phyloP scores from a whole-genome alignment of 2,888 invertebrate species.

The Ametastegia equiseti region DNA sequence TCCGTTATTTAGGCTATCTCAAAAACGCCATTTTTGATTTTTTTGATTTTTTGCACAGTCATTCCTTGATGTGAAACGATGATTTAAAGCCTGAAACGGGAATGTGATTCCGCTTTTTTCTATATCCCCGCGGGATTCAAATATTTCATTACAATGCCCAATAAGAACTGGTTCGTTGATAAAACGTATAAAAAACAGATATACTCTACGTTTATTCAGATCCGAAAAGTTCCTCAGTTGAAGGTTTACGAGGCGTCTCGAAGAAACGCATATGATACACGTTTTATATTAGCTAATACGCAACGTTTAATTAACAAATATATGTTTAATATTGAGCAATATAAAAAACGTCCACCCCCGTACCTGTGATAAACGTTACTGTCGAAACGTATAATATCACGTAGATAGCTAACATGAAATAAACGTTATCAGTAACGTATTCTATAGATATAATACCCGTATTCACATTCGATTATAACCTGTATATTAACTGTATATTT shows the following conservation, averaged over 20 bases:
- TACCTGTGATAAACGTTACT: not conserved
- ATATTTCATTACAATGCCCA: too few relatives aligned
- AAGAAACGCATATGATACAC: not conserved
- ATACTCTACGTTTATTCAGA: not conserved
- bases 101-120: too few relatives aligned
- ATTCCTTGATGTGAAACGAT: too few relatives aligned
- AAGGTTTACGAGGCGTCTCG: not conserved
- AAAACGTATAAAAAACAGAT: not conserved
- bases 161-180: not conserved
- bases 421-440: not conserved
- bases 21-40: too few relatives aligned
- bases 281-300: not conserved
- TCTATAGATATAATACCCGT: not conserved
- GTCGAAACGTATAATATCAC: not conserved
- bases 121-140: too few relatives aligned
- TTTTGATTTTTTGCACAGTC: too few relatives aligned
- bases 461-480: not conserved
- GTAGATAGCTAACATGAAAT: not conserved
- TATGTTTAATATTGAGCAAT: not conserved
- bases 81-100: too few relatives aligned
- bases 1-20: too few relatives aligned
- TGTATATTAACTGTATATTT: not conserved
- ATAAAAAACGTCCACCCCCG: not conserved
- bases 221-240: not conserved
- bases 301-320: not conserved